Conservation (phyloP, 2,113 vertebrate species). For the Pyxicephalus adspersus region DNA sequence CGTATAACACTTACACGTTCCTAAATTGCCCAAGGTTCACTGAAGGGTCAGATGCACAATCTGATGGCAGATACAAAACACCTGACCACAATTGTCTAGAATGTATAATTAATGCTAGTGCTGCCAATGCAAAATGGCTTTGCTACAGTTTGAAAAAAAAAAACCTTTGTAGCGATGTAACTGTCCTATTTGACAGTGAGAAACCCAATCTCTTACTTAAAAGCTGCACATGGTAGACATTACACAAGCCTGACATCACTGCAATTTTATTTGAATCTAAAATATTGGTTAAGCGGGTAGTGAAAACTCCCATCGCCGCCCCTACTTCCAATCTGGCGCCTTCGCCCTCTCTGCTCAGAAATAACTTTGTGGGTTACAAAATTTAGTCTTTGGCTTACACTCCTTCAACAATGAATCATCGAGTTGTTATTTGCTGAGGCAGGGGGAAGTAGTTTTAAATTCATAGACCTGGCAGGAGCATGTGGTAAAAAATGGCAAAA, state of each 20-base stretch:
- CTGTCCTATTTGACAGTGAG: neutral
- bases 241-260: slow-evolving; percentile 11
- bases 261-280: neutral
- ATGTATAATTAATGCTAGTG: slow-evolving; percentile 16
- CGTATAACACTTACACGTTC: slow-evolving; percentile 29
- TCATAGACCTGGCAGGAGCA: slow-evolving; percentile 21
- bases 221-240: neutral
- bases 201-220: neutral
- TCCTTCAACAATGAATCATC: slow-evolving; percentile 50
- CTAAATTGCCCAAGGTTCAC: slow-evolving; percentile 43
- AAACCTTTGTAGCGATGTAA: neutral
- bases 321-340: slow-evolving; percentile 25
- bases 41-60: slow-evolving; percentile 20
- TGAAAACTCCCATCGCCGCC: neutral
- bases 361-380: neutral
- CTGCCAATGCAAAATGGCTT: neutral
- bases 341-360: slow-evolving; percentile 17
- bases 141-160: neutral
- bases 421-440: slow-evolving; percentile 35
- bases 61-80: slow-evolving; percentile 40
- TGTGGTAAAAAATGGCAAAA: slow-evolving; percentile 16
- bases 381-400: slow-evolving; percentile 32
- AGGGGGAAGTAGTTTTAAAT: neutral
- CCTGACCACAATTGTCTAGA: slow-evolving; percentile 24
- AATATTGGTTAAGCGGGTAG: neutral